These are phyloP conservation scores for Catocala sponsa DNA, from an alignment of 2,888 invertebrate genomes.

Conservation along the genomic window DNA sequence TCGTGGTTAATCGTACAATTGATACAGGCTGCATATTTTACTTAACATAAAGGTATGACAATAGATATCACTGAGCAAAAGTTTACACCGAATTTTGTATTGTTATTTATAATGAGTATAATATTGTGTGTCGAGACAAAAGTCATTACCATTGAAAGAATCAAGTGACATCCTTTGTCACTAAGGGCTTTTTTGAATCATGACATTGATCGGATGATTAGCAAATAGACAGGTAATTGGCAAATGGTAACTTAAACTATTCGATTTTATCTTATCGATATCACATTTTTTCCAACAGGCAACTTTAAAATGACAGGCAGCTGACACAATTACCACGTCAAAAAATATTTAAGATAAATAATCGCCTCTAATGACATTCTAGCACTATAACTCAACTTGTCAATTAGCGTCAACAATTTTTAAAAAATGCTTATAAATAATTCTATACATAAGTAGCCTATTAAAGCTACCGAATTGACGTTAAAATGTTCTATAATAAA, in stretches of 20 bases:
- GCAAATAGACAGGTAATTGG: too few relatives aligned
- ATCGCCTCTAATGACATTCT: slow-evolving; percentile 30
- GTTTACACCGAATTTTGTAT: too few relatives aligned
- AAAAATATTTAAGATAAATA: slow-evolving; percentile 29
- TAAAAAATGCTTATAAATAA: slow-evolving; percentile 40
- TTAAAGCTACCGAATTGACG: slow-evolving; percentile 47
- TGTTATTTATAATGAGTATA: too few relatives aligned
- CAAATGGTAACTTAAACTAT: background rate
- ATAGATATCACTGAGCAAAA: too few relatives aligned
- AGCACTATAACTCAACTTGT: slow-evolving; percentile 47
- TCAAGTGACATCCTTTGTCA: too few relatives aligned
- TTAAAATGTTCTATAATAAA: slow-evolving; percentile 35
- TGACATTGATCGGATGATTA: too few relatives aligned
- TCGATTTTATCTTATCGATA: background rate
- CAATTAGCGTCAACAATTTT: slow-evolving; percentile 49
- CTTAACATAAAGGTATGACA: too few relatives aligned
- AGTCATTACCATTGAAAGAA: too few relatives aligned
- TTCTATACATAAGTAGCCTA: slow-evolving; percentile 31
- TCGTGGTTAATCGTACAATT: too few relatives aligned
- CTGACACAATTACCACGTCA: slow-evolving; percentile 26
- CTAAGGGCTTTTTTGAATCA: too few relatives aligned
- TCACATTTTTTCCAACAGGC: background rate
- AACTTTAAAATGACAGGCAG: slow-evolving; percentile 22
- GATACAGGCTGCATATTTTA: too few relatives aligned
- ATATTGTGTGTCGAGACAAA: too few relatives aligned